Base-by-base conservation (phyloP, 2,797 vertebrate species). In the Halcyon badia region DNA sequence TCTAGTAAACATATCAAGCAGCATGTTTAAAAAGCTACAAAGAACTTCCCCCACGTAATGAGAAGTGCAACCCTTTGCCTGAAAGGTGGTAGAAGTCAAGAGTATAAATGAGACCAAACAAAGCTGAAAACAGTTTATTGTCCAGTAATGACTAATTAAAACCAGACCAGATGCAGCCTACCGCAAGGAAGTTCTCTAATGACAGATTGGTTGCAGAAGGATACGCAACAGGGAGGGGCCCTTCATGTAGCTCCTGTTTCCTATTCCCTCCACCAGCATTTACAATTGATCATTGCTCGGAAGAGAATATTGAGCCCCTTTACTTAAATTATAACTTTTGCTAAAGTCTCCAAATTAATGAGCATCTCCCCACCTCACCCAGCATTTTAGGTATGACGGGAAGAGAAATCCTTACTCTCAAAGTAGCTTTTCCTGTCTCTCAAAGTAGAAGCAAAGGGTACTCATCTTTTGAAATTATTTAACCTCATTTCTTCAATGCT, bases 151-250 rank as follows among this genome's bases (percentile, higher is more conserved):
- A 52, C 33, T 82, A 54, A 70, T 54, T 42, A 72, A 80, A 31
- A 51, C 33, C 14, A 41, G 61, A 81, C 11, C 44, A 91, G 22
- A 31, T 9, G 1, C 13, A 87, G 39, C 8, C 44, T n/a, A 30
- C 33, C 6, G 8, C 44, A 46, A 69, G 19, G 52, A 56, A 42
- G 18, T 10, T 61, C n/a, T 65, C 42, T 25, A 52, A 39, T 21
- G 28, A 64, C 25, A 69, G 18, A 41, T 10, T 8, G 1, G 17
- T 57, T 72, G 72, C 35, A 68, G 28, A 82, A 56, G 10, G 14
- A 51, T 4, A 20, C 0, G 0, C 42, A 56, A n/a, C 31, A 79
- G 14, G 25, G 41, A 89, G 4, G 1, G 5, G 15, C n/a, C 24
- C 30, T 77, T 24, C 28, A 15, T 25, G 28, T 2, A 80, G 19